phyloP scores from a whole-genome alignment of 2,113 vertebrate genomes.

The Prolemur simus region DNA sequence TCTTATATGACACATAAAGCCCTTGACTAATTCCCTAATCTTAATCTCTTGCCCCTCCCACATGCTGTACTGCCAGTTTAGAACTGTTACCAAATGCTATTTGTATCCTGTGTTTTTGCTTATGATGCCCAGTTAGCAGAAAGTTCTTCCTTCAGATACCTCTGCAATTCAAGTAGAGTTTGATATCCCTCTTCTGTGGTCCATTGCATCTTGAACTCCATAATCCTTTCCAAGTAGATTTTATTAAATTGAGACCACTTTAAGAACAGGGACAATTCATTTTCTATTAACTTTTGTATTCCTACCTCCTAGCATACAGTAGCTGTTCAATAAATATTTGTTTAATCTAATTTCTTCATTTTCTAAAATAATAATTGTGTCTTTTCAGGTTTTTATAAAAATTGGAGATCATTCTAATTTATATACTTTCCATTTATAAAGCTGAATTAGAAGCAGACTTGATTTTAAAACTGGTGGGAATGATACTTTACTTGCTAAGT shows the following conservation, averaged over 20 bases:
- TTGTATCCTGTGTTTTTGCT: neutral
- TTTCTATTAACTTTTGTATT: neutral
- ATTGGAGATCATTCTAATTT: neutral
- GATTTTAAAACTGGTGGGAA: conserved; percentile 21
- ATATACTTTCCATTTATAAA: neutral
- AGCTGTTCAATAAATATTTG: neutral
- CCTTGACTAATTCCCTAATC: neutral
- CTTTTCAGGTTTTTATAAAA: neutral
- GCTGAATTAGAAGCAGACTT: neutral
- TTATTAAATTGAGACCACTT: neutral
- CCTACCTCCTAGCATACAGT: neutral
- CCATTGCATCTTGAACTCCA: neutral
- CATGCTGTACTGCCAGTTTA: neutral
- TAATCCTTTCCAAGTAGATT: neutral
- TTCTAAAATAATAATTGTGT: neutral
- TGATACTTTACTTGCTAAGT: neutral
- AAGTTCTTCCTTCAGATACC: neutral
- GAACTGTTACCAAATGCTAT: neutral
- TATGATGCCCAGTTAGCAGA: neutral
- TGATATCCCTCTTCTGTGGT: neutral
- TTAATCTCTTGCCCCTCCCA: neutral
- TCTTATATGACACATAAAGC: neutral
- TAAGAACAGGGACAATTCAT: neutral
- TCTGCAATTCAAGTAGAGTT: conserved; percentile 3
- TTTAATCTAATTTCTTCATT: conserved; percentile 28